A percentile compares a stretch with the other conserved stretches of the same genome.
Conservation (phyloP, 1,140 invertebrate genomes). For the Drosophila saltans region DNA sequence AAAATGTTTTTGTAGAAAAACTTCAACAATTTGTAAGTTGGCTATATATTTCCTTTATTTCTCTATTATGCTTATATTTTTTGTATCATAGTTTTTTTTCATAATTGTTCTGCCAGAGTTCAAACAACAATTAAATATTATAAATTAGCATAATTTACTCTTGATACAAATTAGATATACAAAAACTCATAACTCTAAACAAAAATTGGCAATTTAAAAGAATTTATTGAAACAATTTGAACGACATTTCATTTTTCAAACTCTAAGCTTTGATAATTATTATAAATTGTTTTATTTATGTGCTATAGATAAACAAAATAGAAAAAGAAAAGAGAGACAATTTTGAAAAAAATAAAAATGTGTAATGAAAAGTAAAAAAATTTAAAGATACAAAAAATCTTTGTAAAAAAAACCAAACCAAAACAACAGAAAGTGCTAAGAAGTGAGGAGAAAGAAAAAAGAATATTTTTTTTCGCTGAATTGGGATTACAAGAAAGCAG, state of each 20-base stretch:
- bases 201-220: not conserved
- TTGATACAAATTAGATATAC: not conserved
- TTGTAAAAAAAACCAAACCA: not conserved
- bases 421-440: conserved; percentile 1
- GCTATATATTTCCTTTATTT: too few species aligned
- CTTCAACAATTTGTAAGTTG: too few species aligned
- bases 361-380: conserved; percentile 2
- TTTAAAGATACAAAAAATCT: not conserved
- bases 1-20: too few species aligned
- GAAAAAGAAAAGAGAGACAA: not conserved
- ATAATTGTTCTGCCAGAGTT: too few species aligned
- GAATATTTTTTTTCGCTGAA: conserved; percentile 47
- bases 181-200: not conserved
- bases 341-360: conserved; percentile 3
- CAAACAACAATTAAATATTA: too few species aligned
- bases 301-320: conserved; percentile 2
- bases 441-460: conserved; percentile 30
- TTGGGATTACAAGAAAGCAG: conserved; percentile 57
- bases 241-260: not conserved
- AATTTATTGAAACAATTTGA: not conserved
- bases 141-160: not conserved
- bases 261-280: not conserved
- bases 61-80: too few species aligned
- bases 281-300: not conserved
- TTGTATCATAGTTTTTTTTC: too few species aligned